phyloP scores from a whole-genome alignment of 2,797 vertebrate species.

The Etheostoma nigrum region DNA sequence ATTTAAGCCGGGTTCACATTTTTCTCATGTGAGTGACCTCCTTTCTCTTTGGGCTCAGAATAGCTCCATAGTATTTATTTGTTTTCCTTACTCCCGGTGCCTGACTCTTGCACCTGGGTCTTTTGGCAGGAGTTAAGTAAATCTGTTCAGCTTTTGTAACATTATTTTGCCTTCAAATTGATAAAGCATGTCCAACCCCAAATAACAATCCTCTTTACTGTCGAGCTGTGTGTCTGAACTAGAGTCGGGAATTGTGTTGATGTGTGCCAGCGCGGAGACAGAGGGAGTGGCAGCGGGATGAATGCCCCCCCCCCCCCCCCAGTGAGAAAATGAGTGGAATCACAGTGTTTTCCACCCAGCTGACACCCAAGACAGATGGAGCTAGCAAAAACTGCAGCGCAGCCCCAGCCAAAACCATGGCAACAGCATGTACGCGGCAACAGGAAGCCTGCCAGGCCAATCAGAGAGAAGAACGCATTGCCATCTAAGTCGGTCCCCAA shows the following conservation, averaged over 20 bases:
- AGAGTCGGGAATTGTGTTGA: constrained; percentile 50
- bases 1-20: constrained; percentile 42
- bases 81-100: constrained; percentile 24
- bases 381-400: constrained; percentile 65
- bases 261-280: constrained; percentile 58
- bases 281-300: constrained; percentile 64
- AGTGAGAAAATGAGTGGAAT: constrained; percentile 77
- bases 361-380: constrained; percentile 81
- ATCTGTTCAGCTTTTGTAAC: constrained; percentile 55
- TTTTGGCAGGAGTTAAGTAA: constrained; percentile 59
- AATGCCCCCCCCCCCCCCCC: constrained; percentile 65
- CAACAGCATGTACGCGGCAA: constrained; percentile 71
- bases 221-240: constrained; percentile 48
- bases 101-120: constrained; percentile 55
- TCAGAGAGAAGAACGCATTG: constrained; percentile 50
- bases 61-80: constrained; percentile 45
- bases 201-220: constrained; percentile 62
- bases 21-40: constrained; percentile 45
- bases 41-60: constrained; percentile 42
- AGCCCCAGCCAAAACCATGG: constrained; percentile 74
- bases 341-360: constrained; percentile 71
- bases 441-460: constrained; percentile 73
- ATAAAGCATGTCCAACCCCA: constrained; percentile 55
- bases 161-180: constrained; percentile 60
- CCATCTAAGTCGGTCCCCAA: constrained; percentile 60